A percentile compares a stretch with the other conserved stretches of the same genome.
phyloP scores from a whole-genome alignment of 2,888 invertebrate genomes.

The Hypselothyrea guttata region DNA sequence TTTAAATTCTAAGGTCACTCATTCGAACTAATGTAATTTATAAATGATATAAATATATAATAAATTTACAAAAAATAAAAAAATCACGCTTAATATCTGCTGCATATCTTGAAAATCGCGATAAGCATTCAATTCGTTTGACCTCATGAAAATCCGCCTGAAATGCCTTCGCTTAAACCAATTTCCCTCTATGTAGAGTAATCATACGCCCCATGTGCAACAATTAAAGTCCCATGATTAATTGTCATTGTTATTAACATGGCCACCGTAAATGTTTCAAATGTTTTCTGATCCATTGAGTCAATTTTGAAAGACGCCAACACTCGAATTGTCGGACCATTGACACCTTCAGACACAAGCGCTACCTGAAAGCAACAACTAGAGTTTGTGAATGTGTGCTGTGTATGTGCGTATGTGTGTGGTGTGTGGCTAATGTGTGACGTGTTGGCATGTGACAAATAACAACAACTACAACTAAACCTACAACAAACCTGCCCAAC shows the following conservation, averaged over 20 bases:
- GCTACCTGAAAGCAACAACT: conserved; percentile 10
- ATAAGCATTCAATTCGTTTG: conserved; percentile 13
- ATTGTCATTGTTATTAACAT: conserved; percentile 19
- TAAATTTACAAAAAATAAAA: too few relatives aligned
- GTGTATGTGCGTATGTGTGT: neutral
- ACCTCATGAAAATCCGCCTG: conserved; percentile 29
- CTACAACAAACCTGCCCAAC: neutral
- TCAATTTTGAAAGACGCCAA: conserved; percentile 31
- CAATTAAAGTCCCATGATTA: conserved; percentile 33
- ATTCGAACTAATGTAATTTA: too few relatives aligned
- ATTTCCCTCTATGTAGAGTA: conserved; percentile 22
- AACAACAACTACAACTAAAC: conserved; percentile 39
- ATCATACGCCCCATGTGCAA: conserved; percentile 7
- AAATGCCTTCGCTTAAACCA: conserved; percentile 31
- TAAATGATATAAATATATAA: too few relatives aligned
- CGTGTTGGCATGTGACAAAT: conserved; percentile 54
- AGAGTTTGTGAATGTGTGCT: neutral
- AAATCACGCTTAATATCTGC: too few relatives aligned
- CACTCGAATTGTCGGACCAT: conserved; percentile 36
- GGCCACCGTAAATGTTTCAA: conserved; percentile 24
- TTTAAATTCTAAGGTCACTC: too few relatives aligned
- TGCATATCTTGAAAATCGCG: neutral
- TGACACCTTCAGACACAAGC: conserved; percentile 48
- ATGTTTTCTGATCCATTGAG: conserved; percentile 16
- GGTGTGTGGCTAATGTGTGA: conserved; percentile 30